These are phyloP conservation scores for Busseola fusca DNA, from an alignment of 2,888 invertebrate genomes.

Conservation along the genomic window DNA sequence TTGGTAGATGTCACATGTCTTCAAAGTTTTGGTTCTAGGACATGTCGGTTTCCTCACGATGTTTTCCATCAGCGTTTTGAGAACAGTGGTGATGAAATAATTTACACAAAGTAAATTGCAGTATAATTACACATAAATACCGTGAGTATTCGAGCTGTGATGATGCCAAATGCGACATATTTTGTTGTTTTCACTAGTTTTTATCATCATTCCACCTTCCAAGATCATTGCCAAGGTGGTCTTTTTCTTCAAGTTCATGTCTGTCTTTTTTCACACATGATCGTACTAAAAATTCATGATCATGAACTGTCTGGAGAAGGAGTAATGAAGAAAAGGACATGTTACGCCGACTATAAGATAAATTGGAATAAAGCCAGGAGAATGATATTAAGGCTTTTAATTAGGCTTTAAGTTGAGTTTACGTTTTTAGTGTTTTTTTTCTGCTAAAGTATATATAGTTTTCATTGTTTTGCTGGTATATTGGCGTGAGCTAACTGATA, in stretches of 20 bases:
- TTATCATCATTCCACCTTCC: neutral
- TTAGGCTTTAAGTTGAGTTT: neutral
- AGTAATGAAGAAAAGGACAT: too few species aligned
- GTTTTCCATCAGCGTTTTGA: too few species aligned
- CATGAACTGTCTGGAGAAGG: too few species aligned
- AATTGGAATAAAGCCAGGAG: too few species aligned
- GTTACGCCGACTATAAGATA: too few species aligned
- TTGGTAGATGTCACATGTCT: too few species aligned
- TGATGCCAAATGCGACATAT: constrained; percentile 34
- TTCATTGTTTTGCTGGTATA: neutral
- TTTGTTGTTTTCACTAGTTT: constrained; percentile 3
- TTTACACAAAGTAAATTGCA: too few species aligned
- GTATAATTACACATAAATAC: constrained; percentile 25
- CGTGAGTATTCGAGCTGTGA: neutral
- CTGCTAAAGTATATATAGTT: neutral
- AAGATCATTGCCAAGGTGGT: constrained; percentile 13
- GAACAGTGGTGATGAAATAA: too few species aligned
- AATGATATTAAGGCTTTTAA: neutral
- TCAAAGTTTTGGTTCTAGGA: too few species aligned
- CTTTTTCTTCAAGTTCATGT: neutral
- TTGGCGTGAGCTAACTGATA: too few species aligned
- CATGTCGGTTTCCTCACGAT: too few species aligned
- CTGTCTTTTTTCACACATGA: neutral
- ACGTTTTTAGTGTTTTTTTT: neutral
- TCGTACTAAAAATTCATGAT: too few species aligned